phyloP scores from a whole-genome alignment of 2,888 invertebrate species.

The Melanchra persicariae region DNA sequence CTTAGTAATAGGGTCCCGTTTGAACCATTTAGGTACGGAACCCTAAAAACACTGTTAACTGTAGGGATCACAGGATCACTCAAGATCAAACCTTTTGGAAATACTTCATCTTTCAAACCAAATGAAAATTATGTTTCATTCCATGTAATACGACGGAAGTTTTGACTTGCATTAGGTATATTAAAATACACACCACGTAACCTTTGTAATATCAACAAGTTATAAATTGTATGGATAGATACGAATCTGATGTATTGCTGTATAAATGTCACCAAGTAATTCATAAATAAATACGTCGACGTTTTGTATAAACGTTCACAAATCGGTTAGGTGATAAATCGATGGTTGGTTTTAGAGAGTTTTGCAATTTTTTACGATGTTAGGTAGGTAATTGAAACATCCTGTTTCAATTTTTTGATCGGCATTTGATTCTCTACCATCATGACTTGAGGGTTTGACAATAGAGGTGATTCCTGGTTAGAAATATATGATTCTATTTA shows the following conservation, averaged over 20 bases:
- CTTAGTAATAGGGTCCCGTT: too few species aligned
- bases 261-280: constrained; percentile 52
- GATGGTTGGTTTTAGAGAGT: constrained; percentile 15
- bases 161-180: constrained; percentile 27
- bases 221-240: constrained; percentile 45
- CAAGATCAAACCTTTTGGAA: too few species aligned
- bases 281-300: constrained; percentile 35
- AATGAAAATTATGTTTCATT: constrained; percentile 35
- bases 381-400: constrained; percentile 10
- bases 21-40: too few species aligned
- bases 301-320: constrained; percentile 29
- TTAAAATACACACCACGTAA: constrained; percentile 48
- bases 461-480: too few species aligned
- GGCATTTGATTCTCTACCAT: background rate
- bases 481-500: too few species aligned
- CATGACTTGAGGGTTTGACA: too few species aligned
- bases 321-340: constrained; percentile 52
- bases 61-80: background rate
- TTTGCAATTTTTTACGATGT: constrained; percentile 15
- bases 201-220: constrained; percentile 36
- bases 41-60: too few species aligned
- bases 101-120: constrained; percentile 33
- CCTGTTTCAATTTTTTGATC: background rate
- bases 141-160: constrained; percentile 46
- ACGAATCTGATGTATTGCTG: constrained; percentile 46